These are phyloP conservation scores for Melolontha melolontha DNA, from an alignment of 2,888 invertebrate species.

Conservation along the genomic window DNA sequence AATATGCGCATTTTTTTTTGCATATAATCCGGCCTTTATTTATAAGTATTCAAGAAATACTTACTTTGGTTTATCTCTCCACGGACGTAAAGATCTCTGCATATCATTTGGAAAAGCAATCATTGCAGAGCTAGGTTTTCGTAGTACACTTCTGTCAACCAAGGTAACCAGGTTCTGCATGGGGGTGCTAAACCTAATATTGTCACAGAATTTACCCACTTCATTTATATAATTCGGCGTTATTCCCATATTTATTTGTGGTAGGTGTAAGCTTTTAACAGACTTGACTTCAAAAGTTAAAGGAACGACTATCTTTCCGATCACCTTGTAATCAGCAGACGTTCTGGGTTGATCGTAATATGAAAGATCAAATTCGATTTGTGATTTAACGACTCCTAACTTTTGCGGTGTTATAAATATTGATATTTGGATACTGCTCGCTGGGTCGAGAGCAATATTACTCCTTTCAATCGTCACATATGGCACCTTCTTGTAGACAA, in stretches of 20 bases:
- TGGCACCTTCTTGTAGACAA: constrained; percentile 51
- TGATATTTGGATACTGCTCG: constrained; percentile 46
- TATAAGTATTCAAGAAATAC: neutral
- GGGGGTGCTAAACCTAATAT: constrained; percentile 55
- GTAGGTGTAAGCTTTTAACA: constrained; percentile 43
- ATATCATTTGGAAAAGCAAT: constrained; percentile 64
- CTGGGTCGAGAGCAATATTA: constrained; percentile 48
- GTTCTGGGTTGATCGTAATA: constrained; percentile 47
- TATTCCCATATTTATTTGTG: constrained; percentile 59
- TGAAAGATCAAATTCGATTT: constrained; percentile 54
- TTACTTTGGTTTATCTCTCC: constrained; percentile 49
- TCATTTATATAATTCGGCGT: constrained; percentile 59
- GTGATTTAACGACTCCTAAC: constrained; percentile 50
- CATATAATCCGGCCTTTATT: no score
- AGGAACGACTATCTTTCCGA: constrained; percentile 48
- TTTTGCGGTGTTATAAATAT: constrained; percentile 52
- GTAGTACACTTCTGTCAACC: constrained; percentile 47
- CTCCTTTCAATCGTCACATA: constrained; percentile 55
- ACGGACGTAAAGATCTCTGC: constrained; percentile 56
- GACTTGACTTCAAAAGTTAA: constrained; percentile 44
- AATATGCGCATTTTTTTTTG: no score
- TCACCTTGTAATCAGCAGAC: constrained; percentile 38
- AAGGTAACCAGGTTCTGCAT: constrained; percentile 55
- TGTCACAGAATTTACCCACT: constrained; percentile 59
- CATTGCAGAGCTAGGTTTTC: constrained; percentile 49